Base-by-base conservation (phyloP, 2,888 invertebrate species). In the Aethes cnicana region DNA sequence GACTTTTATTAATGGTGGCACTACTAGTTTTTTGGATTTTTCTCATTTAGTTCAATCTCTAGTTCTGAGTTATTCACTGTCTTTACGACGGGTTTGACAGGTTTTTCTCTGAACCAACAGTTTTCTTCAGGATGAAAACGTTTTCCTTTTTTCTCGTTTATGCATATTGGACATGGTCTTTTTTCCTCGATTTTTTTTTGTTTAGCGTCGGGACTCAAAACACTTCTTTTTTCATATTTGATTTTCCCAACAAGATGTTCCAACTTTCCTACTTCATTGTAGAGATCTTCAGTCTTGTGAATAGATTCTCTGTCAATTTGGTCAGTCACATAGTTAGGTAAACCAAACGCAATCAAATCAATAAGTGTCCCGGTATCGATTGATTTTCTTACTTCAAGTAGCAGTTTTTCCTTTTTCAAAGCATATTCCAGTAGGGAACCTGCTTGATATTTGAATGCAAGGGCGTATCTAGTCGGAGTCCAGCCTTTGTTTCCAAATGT, bases 61-160 rank as follows among this genome's bases (percentile, higher is more conserved):
- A 50, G 11, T 16, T 26, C 43, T 23, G 50, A 30, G 37, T 50
- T 47, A 17, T 54, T 50, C 4, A 46, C 21, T 47, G 11, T 47
- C 39, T 11, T 32, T 32, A 8, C 18, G n/a, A n/a, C 23, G 36
- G 3, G 3, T 42, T 47, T 16, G 5, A 7, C 7, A n/a, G n/a
- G n/a, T 11, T 17, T 36, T 17, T 18, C 21, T 35, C 41, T 53
- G 5, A 42, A 53, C 53, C 47, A 53, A 18, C 53, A 53, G 0
- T 2, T 6, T 2, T 28, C 41, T 28, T 54, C 54, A 6, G 44
- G n/a, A 23, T 52, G 52, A 23, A 25, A 52, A n/a, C 52, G 37
- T 1, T 17, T 11, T 21, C 49, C 54, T 42, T 47, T 49, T 1
- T 47, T 41, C 30, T 41, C 23, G 7, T 36, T 42, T 47, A 47